Conservation (phyloP, 2,113 vertebrate genomes). For the Calyptommatus sinebrachiatus region DNA sequence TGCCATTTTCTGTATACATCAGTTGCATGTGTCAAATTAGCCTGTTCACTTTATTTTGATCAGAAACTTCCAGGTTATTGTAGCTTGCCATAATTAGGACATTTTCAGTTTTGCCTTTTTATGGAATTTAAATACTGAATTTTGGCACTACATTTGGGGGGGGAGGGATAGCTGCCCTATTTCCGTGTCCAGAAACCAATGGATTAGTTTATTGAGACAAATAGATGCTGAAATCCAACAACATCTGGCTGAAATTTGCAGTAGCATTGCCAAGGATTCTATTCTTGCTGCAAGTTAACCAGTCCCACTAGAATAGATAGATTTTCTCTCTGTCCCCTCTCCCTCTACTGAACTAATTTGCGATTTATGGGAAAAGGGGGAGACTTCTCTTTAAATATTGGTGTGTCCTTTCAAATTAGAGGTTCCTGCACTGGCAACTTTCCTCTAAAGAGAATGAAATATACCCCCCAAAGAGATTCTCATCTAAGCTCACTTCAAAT, state of each 20-base stretch:
- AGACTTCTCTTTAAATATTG: background rate
- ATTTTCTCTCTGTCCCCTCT: background rate
- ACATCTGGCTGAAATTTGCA: background rate
- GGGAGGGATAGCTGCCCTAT: no score
- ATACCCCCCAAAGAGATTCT: background rate
- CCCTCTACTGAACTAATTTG: background rate
- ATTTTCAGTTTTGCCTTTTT: no score
- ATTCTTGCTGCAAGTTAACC: background rate
- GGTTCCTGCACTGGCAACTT: background rate
- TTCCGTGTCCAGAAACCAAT: no score
- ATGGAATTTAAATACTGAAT: no score
- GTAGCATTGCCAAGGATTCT: background rate
- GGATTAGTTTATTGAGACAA: background rate
- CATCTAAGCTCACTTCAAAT: background rate
- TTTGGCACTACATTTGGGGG: no score
- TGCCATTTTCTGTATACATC: no score
- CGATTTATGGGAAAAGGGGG: background rate
- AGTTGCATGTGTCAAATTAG: no score
- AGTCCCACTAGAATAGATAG: background rate
- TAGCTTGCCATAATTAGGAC: no score
- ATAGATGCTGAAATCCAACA: background rate
- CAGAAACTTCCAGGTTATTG: no score
- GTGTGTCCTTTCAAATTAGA: background rate
- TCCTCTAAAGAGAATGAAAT: background rate
- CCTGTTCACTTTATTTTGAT: no score